Evolutionary conservation across 35 echinoderm and acorn worm species (phyloP), one percentile per base, ranked within the genome.

Genomic region (Ophiothrix spiculata): DNA sequence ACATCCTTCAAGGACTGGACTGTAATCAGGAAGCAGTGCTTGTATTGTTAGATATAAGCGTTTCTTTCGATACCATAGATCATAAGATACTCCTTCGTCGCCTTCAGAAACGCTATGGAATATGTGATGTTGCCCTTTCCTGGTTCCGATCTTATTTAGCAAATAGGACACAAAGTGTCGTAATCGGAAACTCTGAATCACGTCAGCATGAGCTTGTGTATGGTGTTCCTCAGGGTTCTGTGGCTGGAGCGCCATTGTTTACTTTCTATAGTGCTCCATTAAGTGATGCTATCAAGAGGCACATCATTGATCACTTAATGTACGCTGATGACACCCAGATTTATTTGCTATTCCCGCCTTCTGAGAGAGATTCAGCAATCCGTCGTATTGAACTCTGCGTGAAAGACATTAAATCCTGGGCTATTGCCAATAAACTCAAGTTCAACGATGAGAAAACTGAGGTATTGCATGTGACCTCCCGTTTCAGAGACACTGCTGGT

Each of bases 21-120:
- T 34, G 49, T 14, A 39, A 38, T 46, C 37, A 89, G 38, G 63
- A 89, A 40, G 87, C 69, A 35, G 56, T 89, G 33, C 40, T 89
- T 29, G 80, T 89, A 0, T 23, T 83, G 35, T 56, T 89, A 28
- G 87, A 89, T 40, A 31, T 82, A 31, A 40, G 33, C 29, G 79
- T n/a, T 56, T 79, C 87, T 8, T 89, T 89, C 38, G 79, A 89
- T 38, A 89, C 79, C 23, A 85, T 89, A 21, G 33, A 83, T 33
- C 87, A 89, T 36, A 35, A 89, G n/a, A 89, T 89, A 12, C 39
- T 89, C 15, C 25, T 88, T 25, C 63, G 60, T 13, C 76, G 87
- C 39, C 80, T 89, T 16, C 29, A 83, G 39, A 37, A 35, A 4
- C 46, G 87, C n/a, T n/a, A n/a, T n/a, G n/a, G n/a, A n/a, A 38